Base-by-base conservation (phyloP, 1,140 invertebrate genomes). In the Zaprionus capensis region DNA sequence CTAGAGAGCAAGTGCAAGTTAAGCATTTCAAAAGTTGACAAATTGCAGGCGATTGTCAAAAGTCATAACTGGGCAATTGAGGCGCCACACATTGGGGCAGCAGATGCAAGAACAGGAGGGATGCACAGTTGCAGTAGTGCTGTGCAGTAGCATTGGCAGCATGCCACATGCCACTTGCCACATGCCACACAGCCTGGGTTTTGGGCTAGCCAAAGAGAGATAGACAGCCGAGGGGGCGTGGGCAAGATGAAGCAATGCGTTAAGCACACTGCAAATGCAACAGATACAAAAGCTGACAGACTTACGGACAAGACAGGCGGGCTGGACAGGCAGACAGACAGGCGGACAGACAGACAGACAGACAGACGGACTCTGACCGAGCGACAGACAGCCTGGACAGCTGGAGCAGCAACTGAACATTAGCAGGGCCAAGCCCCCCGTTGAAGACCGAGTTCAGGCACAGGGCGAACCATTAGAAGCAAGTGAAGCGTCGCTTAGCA, bases 231-330 rank as follows among this genome's bases (percentile, higher is more conserved):
- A 15, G 7, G 22, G 15, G 4, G 22, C 4, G 22, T 14, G 4
- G 7, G 0, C 24, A 56, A 56, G 26, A 9, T 31, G 15, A 56
- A 56, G 14, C 53, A 4, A 76, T 72, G 46, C 69, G 67, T 70
- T 65, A 69, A 72, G 56, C 61, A 44, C 62, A 55, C 61, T 44
- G 69, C 74, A 72, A 71, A 76, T 72, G 70, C 68, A 72, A 76
- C 69, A 76, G 74, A 76, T 76, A 71, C 68, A 71, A 64, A 71
- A 59, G 56, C 64, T 36, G 55, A 72, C 63, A 44, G 69, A 26
- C 61, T 63, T 9, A 51, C 41, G 31, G 46, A 66, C 70, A 36
- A 24, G 53, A 20, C 63, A 55, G 31, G 20, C 49, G 46, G 62
- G 28, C 31, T 6, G 51, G 7, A 56, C 53, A 28, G 46, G 15